Percentiles rank a stretch among this genome's conserved stretches.
Conservation (phyloP, 2,888 invertebrate species). For the Poecilobothrus nobilitatus region DNA sequence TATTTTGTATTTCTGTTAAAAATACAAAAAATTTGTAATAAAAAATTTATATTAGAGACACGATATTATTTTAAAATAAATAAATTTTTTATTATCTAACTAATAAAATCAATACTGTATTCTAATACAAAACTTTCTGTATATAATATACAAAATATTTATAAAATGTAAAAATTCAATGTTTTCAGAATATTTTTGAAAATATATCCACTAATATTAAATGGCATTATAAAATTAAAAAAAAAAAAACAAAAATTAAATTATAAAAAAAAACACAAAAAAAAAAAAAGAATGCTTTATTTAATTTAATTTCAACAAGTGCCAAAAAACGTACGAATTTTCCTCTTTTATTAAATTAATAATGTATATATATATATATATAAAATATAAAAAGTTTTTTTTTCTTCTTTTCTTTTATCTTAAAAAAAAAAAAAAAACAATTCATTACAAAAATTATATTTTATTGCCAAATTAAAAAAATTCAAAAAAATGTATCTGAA, state of each 20-base stretch:
- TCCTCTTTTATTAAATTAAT: constrained; percentile 21
- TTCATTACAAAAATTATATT: too few relatives aligned
- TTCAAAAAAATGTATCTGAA: too few relatives aligned
- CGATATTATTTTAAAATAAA: too few relatives aligned
- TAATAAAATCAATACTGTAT: too few relatives aligned
- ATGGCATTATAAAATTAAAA: background rate
- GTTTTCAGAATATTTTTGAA: constrained; percentile 6
- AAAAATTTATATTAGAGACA: too few relatives aligned
- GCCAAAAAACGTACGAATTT: constrained; percentile 20
- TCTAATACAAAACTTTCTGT: too few relatives aligned
- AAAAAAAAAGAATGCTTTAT: constrained; percentile 19
- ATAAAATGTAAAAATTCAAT: background rate
- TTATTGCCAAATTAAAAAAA: too few relatives aligned
- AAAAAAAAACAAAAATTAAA: constrained; percentile 15
- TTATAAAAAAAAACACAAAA: background rate
- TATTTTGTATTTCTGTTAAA: too few relatives aligned
- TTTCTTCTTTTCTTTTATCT: background rate
- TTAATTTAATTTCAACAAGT: constrained; percentile 20
- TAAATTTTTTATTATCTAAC: too few relatives aligned
- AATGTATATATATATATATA: too few relatives aligned
- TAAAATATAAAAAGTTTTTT: constrained; percentile 14
- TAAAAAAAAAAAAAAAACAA: too few relatives aligned
- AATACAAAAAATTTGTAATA: too few relatives aligned
- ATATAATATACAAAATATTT: background rate
- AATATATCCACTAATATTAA: background rate